Base-by-base conservation (phyloP, 2,888 invertebrate genomes). In the Leptopilina syphax region DNA sequence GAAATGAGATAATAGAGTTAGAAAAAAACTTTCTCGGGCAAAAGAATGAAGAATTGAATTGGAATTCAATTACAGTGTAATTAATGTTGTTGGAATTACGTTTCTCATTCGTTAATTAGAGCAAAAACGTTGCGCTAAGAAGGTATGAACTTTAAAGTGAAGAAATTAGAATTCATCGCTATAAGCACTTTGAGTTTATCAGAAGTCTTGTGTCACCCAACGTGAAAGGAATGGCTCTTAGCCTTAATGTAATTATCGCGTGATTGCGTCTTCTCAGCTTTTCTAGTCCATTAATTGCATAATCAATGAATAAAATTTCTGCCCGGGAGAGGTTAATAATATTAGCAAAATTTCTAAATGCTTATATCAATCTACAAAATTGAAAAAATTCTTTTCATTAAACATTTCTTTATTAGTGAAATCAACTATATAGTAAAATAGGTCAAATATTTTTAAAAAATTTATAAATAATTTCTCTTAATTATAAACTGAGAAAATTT, bases 171-270 rank as follows among this genome's bases (percentile, higher is more conserved):
- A 65, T 65, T 47, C 47, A 47, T 65, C 27, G 63, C 50, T 77
- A 77, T 77, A 67, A 76, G 70, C 70, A 73, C 70, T 73, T 57
- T 57, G n/a, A 27, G 70, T 73, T 73, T 73, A 73, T 73, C 70
- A 73, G 70, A 73, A 73, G 34, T 73, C 70, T 73, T 73, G 57
- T 73, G 70, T 73, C 70, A 73, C 54, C 44, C 73, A 47, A 44
- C 65, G 34, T 65, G 70, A 73, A 73, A 54, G 70, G 70, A 73
- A 73, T 73, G n/a, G 70, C 70, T 73, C 70, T 73, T 73, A 73
- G 57, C 80, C 80, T 77, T 84, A 83, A 85, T 84, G 81, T 81
- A 80, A 84, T 84, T 83, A 82, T 85, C 83, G 85, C 85, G 85
- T 85, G 85, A 82, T 83, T 81, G 76, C 79, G 77, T 76, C 50